Evolutionary conservation across 2,888 invertebrate genomes (phyloP), one percentile per base, ranked within the genome.

Genomic region (Drosophila nr. medialis): DNA sequence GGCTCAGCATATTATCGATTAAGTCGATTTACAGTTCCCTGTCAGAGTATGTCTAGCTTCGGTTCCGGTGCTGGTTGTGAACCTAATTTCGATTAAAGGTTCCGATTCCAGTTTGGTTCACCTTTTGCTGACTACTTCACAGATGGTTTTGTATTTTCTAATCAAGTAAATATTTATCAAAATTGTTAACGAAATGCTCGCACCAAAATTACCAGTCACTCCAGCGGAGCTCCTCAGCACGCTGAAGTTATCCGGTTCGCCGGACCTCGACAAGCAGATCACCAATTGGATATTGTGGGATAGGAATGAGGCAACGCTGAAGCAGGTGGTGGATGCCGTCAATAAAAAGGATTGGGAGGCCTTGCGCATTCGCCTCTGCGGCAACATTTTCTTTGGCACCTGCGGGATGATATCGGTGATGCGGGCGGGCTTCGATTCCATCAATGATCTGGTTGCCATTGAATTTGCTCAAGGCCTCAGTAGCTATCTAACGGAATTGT

Each of bases 361-460:
- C 4, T 38, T 98, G 24, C 93, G 93, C 6, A 94, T 94, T 66
- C 93, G 96, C 7, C 95, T 99, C 90, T 92, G 96, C 30, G 93
- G 94, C 8, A 94, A 98, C 27, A 94, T 98, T 83, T 94, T 95
- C 89, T 98, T 99, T 93, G 98, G 98, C n/a, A 98, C 98, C 0
- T 98, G 98, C 0, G 99, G 99, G 0, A 93, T 99, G 36, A 95
- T 99, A 72, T 98, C 97, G 0, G 94, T 94, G 63, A 99, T 99
- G 99, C 97, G 96, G 11, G 96, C 98, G 10, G 99, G 99, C 0
- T 99, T 96, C 92, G 95, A 95, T 74, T 96, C 96, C 74, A 97
- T 99, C 96, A 99, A 99, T 93, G 99, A 99, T 93, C 94, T 99
- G 50, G 98, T 99, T 0, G 97, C 98, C 67, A 95, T 99, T 55